A percentile compares a stretch with the other conserved stretches of the same genome.
Evolutionary conservation across 2,113 vertebrate genomes (phyloP).

Genomic region (Ivindomyrus marchei): DNA sequence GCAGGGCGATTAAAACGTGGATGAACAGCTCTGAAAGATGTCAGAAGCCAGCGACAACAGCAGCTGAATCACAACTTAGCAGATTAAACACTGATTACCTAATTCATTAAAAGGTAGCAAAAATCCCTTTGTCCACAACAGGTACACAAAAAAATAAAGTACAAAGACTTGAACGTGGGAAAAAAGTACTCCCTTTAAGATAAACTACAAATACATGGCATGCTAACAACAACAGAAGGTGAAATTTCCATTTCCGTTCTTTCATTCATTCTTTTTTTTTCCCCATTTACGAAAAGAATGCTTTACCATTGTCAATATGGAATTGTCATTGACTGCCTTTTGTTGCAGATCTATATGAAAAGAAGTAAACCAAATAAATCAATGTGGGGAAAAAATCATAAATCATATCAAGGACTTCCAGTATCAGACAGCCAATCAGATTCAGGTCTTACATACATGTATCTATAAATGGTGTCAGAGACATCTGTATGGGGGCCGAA

Average conservation of each 20-base stretch:
- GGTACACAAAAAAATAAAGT: slow-evolving; percentile 59
- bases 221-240: not conserved
- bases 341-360: slow-evolving; percentile 42
- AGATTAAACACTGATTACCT: slow-evolving; percentile 51
- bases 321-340: slow-evolving; percentile 40
- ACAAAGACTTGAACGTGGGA: slow-evolving; percentile 41
- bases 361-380: slow-evolving; percentile 11
- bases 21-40: slow-evolving; percentile 42
- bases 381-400: slow-evolving; percentile 44
- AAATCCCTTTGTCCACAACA: slow-evolving; percentile 60
- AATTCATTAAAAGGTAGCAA: slow-evolving; percentile 50
- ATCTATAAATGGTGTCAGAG: slow-evolving; percentile 42
- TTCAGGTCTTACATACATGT: slow-evolving; percentile 19
- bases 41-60: slow-evolving; percentile 49
- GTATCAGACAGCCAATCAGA: slow-evolving; percentile 58
- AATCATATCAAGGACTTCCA: slow-evolving; percentile 71
- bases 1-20: not conserved
- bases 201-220: slow-evolving; percentile 12
- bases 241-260: slow-evolving; percentile 36
- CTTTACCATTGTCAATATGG: not conserved
- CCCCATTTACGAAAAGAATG: slow-evolving; percentile 40
- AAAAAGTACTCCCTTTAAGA: slow-evolving; percentile 69
- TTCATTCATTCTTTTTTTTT: slow-evolving; percentile 62
- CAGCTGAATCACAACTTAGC: slow-evolving; percentile 46
- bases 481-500: slow-evolving; percentile 38